Conservation (phyloP, 2,797 vertebrate genomes). For the Sebastolobus alascanus region DNA sequence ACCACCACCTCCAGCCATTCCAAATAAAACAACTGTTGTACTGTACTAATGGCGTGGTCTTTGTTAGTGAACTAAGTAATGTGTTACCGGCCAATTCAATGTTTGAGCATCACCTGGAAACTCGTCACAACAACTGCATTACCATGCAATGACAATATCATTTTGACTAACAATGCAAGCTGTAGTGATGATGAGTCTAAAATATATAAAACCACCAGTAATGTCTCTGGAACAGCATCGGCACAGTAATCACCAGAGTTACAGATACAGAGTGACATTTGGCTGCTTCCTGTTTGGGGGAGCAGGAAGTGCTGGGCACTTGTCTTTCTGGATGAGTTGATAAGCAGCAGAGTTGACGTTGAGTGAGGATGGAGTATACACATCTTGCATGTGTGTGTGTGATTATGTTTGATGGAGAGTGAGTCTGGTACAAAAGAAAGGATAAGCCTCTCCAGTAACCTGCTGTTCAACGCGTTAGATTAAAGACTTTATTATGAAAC, state of each 20-base stretch:
- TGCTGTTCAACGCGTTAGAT: slow-evolving; percentile 44
- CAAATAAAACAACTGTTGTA: too few relatives aligned
- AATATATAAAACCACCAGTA: background rate
- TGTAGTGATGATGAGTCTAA: background rate
- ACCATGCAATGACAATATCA: background rate
- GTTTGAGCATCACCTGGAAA: background rate
- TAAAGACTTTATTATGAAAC: slow-evolving; percentile 56
- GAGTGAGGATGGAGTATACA: slow-evolving; percentile 1
- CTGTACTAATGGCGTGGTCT: too few relatives aligned
- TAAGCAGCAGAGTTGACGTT: slow-evolving; percentile 17
- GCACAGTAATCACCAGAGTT: background rate
- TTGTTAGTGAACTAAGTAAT: too few relatives aligned
- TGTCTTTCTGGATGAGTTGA: slow-evolving; percentile 43
- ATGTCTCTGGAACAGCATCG: background rate
- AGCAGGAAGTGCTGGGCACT: slow-evolving; percentile 33
- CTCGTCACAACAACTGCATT: background rate
- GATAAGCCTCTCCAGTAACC: slow-evolving; percentile 34
- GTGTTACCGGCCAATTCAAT: background rate
- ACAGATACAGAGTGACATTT: slow-evolving; percentile 8
- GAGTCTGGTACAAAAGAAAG: slow-evolving; percentile 34
- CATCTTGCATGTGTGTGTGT: slow-evolving; percentile 18
- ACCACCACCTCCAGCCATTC: too few relatives aligned
- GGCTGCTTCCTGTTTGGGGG: slow-evolving; percentile 39
- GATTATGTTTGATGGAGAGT: slow-evolving; percentile 17
- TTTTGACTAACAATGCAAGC: background rate